Conservation (phyloP, 2,888 invertebrate species). For the Drosophila mercatorum region DNA sequence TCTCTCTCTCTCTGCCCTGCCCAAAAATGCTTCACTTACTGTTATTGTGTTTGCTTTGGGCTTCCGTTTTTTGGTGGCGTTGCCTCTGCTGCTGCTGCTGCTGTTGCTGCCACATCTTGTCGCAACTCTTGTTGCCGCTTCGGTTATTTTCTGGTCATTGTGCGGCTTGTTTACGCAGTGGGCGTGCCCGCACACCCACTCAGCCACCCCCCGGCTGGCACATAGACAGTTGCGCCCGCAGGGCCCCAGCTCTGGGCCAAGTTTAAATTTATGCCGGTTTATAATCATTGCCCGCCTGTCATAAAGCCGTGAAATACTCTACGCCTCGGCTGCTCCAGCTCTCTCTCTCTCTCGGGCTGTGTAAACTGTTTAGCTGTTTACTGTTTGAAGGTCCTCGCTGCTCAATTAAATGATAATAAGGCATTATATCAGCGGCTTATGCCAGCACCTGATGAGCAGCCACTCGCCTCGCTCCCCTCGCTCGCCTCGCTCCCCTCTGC, state of each 20-base stretch:
- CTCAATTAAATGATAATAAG: conserved; percentile 68
- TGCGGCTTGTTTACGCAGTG: conserved; percentile 69
- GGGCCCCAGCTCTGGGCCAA: conserved; percentile 48
- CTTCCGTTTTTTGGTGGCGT: conserved; percentile 43
- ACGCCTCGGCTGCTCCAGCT: neutral
- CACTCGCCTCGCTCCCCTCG: neutral
- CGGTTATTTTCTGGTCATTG: conserved; percentile 69
- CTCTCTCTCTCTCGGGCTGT: conserved; percentile 22
- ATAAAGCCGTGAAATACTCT: conserved; percentile 54
- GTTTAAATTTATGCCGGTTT: conserved; percentile 73
- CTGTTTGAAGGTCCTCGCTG: conserved; percentile 41
- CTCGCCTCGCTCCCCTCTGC: neutral
- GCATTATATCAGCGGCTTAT: conserved; percentile 53
- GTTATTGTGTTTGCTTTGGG: conserved; percentile 71
- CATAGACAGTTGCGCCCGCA: conserved; percentile 19
- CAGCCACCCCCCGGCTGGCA: neutral
- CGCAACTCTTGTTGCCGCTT: conserved; percentile 61
- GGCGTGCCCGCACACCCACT: conserved; percentile 28
- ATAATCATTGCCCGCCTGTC: conserved; percentile 67
- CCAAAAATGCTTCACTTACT: conserved; percentile 59
- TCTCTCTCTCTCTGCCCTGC: neutral
- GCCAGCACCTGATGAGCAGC: conserved; percentile 48
- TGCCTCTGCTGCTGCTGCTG: neutral
- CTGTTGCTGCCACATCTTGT: conserved; percentile 48
- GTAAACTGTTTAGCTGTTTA: conserved; percentile 65